Conservation (phyloP, 1,140 invertebrate genomes). For the Lasaia peninsularis region DNA sequence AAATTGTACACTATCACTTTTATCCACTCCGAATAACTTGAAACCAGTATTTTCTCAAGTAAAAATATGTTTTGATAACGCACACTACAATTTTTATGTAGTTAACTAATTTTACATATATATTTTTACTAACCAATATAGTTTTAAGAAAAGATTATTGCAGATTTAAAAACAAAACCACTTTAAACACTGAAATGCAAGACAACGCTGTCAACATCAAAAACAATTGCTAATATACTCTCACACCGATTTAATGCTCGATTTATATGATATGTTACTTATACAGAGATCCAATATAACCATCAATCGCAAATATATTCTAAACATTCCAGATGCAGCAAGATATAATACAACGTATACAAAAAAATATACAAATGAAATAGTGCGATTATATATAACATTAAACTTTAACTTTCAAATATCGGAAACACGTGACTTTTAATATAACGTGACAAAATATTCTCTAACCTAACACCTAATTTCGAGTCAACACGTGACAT, state of each 20-base stretch:
- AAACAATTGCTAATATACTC: conserved; percentile 5
- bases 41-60: neutral
- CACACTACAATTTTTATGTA: no score
- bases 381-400: conserved; percentile 5
- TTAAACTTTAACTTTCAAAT: neutral
- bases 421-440: neutral
- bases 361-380: neutral
- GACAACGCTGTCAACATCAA: neutral
- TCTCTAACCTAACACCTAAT: conserved; percentile 6
- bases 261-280: conserved; percentile 19
- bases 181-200: neutral
- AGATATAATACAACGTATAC: neutral
- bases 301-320: conserved; percentile 4
- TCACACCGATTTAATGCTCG: conserved; percentile 1
- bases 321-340: neutral
- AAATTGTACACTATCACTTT: conserved; percentile 7
- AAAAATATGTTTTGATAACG: neutral
- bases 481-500: conserved; percentile 13
- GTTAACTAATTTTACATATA: no score
- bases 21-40: neutral
- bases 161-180: no score
- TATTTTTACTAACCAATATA: no score
- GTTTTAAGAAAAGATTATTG: no score
- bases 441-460: neutral
- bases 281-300: conserved; percentile 13